Evolutionary conservation across 2,797 vertebrate species (phyloP).

Genomic region (Aeoliscus strigatus): DNA sequence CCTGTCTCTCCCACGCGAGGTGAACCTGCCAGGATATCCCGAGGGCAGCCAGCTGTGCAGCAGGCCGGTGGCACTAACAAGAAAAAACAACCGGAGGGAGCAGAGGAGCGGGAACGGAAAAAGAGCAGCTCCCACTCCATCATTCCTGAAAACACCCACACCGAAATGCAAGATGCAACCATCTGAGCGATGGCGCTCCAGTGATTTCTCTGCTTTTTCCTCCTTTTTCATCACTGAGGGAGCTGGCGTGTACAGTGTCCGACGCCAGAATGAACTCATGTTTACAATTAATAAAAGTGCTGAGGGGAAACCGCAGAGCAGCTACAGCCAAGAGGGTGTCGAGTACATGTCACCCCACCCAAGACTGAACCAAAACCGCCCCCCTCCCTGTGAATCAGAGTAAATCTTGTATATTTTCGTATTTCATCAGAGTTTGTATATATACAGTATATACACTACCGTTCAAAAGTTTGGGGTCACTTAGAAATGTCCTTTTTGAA

Average conservation of each 20-base stretch:
- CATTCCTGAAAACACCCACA: slow-evolving; percentile 57
- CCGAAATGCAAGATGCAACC: slow-evolving; percentile 40
- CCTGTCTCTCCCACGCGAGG: slow-evolving; percentile 45
- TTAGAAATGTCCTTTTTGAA: no score
- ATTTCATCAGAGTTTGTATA: no score
- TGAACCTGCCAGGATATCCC: slow-evolving; percentile 56
- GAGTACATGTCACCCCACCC: slow-evolving; percentile 47
- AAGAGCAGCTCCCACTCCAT: slow-evolving; percentile 39
- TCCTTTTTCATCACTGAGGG: slow-evolving; percentile 5
- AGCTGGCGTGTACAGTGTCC: slow-evolving; percentile 27
- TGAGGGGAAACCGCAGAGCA: slow-evolving; percentile 45
- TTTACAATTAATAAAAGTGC: slow-evolving; percentile 64
- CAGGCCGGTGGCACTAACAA: slow-evolving; percentile 64
- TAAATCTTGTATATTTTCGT: no score
- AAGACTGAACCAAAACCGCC: slow-evolving; percentile 18
- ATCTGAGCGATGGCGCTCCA: slow-evolving; percentile 10
- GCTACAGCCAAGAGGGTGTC: slow-evolving; percentile 36
- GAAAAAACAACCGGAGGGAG: slow-evolving; percentile 52
- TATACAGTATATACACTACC: no score
- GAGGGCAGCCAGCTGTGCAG: slow-evolving; percentile 56
- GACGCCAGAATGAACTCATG: slow-evolving; percentile 59
- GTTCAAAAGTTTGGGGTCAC: no score
- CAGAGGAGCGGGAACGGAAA: slow-evolving; percentile 50
- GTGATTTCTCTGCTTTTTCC: not conserved
- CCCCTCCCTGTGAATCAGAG: slow-evolving; percentile 20